Evolutionary conservation across 23 tunicate genomes (phyloP).

Genomic region (Aplidium turbinatum): DNA sequence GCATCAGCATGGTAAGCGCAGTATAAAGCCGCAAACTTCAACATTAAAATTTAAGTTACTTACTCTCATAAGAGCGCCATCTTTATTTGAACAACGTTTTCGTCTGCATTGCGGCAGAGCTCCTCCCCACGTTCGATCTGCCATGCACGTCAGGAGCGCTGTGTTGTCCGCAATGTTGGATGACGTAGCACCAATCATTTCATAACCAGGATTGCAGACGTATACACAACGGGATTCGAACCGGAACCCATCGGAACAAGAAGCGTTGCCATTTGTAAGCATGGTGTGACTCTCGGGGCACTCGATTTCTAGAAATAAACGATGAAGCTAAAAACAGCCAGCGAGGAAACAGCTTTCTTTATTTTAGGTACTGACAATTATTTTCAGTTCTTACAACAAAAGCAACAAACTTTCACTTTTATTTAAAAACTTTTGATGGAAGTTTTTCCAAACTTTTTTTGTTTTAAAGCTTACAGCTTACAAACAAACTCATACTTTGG

Average conservation of each 20-base stretch:
- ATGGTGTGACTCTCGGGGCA: slow-evolving; percentile 48
- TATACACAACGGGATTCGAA: slow-evolving; percentile 62
- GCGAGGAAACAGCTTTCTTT: background rate
- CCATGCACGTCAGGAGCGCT: slow-evolving; percentile 39
- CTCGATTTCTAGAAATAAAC: slow-evolving; percentile 42
- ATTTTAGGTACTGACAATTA: no score
- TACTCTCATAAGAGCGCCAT: slow-evolving; percentile 76
- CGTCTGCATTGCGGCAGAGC: slow-evolving; percentile 50
- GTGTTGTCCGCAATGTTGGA: slow-evolving; percentile 29
- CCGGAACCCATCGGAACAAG: slow-evolving; percentile 47
- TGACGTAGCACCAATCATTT: slow-evolving; percentile 37
- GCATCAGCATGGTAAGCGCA: no score
- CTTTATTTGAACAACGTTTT: slow-evolving; percentile 67
- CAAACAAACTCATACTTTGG: slow-evolving; percentile 45
- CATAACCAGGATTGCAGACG: slow-evolving; percentile 69
- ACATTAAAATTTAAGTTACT: background rate
- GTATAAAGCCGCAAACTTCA: no score
- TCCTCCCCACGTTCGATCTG: slow-evolving; percentile 63
- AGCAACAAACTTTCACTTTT: no score
- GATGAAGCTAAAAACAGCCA: no score
- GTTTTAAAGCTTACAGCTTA: no score
- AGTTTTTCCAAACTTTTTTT: background rate
- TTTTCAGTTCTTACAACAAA: no score
- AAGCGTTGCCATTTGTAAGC: slow-evolving; percentile 44
- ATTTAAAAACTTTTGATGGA: no score